A percentile compares a stretch with the other conserved stretches of the same genome.
Conservation (phyloP, 1,140 invertebrate species). For the Aricia agestis region DNA sequence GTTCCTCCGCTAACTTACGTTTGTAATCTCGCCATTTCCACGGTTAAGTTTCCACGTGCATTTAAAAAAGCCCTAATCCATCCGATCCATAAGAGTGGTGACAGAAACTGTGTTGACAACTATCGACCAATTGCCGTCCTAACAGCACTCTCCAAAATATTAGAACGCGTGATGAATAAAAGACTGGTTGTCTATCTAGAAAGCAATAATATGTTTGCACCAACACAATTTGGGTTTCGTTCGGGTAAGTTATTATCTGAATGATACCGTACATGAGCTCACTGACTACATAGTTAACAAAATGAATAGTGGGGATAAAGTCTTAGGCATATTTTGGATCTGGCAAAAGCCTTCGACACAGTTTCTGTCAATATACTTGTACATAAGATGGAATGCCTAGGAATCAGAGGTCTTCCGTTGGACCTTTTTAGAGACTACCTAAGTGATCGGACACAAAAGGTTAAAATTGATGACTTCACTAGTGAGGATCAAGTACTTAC, state of each 20-base stretch:
- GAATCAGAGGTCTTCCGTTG: slow-evolving; percentile 17
- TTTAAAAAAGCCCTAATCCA: no score
- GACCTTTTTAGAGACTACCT: slow-evolving; percentile 20
- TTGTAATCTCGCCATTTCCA: no score
- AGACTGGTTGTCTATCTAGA: slow-evolving; percentile 23
- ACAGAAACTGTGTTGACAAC: no score
- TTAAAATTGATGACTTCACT: slow-evolving; percentile 6
- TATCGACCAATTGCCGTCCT: no score
- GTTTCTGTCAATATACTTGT: slow-evolving; percentile 20
- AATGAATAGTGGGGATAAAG: slow-evolving; percentile 18
- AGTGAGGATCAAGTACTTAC: slow-evolving; percentile 13
- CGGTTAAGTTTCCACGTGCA: slow-evolving; percentile 8
- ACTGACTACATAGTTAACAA: slow-evolving; percentile 19
- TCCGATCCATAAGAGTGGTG: no score
- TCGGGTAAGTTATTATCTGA: slow-evolving; percentile 18
- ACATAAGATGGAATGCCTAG: slow-evolving; percentile 21
- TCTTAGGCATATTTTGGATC: slow-evolving; percentile 26
- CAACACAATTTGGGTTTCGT: slow-evolving; percentile 23
- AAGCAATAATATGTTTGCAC: slow-evolving; percentile 16
- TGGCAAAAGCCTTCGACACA: slow-evolving; percentile 32
- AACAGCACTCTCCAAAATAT: slow-evolving; percentile 23
- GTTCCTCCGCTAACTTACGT: slow-evolving; percentile 17
- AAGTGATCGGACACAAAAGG: slow-evolving; percentile 13
- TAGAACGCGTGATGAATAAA: slow-evolving; percentile 29
- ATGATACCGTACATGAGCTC: no score